phyloP scores from a whole-genome alignment of 2,888 invertebrate species.

The Ptychoptera albimana region DNA sequence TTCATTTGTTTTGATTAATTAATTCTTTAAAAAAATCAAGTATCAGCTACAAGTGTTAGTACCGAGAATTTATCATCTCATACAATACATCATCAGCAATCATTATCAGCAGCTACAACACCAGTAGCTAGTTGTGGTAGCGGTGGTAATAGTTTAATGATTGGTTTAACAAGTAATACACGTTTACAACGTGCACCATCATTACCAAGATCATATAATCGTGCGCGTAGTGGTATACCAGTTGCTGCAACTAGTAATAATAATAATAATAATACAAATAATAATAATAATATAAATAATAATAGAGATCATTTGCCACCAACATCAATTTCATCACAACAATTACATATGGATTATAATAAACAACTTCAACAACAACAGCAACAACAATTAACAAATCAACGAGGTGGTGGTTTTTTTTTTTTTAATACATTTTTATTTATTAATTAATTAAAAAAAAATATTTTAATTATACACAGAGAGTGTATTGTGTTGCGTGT shows the following conservation, averaged over 20 bases:
- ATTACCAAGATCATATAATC: conserved; percentile 37
- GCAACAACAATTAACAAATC: too few species aligned
- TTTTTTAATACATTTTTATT: too few species aligned
- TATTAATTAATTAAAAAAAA: too few species aligned
- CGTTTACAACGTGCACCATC: conserved; percentile 40
- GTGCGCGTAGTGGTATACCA: conserved; percentile 43
- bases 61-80: conserved; percentile 40
- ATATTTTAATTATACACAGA: too few species aligned
- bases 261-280: too few species aligned
- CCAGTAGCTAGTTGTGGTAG: too few species aligned
- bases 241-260: conserved; percentile 20
- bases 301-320: background rate
- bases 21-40: background rate
- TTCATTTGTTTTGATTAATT: background rate
- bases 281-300: too few species aligned
- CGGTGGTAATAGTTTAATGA: too few species aligned
- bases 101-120: conserved; percentile 40
- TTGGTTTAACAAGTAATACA: conserved; percentile 23
- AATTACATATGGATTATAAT: too few species aligned
- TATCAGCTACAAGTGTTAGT: conserved; percentile 25
- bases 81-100: conserved; percentile 35
- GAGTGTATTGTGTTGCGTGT: too few species aligned
- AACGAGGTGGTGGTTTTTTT: too few species aligned
- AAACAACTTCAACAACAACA: too few species aligned
- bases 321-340: background rate